These are phyloP conservation scores for Lumbricus terrestris DNA, from an alignment of 2,888 invertebrate genomes.

Conservation along the genomic window DNA sequence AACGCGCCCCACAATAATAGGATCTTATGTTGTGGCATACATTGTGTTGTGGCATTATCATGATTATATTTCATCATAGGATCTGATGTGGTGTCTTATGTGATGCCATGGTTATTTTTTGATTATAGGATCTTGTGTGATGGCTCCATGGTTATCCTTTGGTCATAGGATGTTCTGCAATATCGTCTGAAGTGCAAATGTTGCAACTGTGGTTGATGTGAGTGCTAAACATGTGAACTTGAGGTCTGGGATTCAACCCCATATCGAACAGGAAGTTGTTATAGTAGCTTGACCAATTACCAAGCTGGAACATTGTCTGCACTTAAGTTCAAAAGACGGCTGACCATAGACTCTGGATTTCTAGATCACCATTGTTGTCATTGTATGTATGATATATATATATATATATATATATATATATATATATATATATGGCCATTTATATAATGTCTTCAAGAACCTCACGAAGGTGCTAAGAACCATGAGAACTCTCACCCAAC, in stretches of 20 bases:
- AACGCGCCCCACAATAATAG: too few species aligned
- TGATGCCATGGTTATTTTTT: background rate
- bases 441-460: too few species aligned
- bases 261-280: background rate
- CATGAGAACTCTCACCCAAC: too few species aligned
- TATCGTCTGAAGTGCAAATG: background rate
- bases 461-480: too few species aligned
- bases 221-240: too few species aligned
- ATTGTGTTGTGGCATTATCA: too few species aligned
- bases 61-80: slow-evolving; percentile 47
- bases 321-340: too few species aligned
- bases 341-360: background rate
- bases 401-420: too few species aligned
- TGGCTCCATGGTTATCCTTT: background rate
- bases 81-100: background rate
- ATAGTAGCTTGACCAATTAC: background rate
- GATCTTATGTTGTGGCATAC: background rate
- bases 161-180: background rate
- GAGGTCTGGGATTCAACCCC: background rate
- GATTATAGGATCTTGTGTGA: background rate
- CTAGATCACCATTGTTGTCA: too few species aligned
- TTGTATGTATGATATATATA: too few species aligned
- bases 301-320: too few species aligned
- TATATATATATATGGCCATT: too few species aligned
- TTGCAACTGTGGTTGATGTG: background rate